Evolutionary conservation across 2,888 invertebrate species (phyloP).

Genomic region (Plagodis pulveraria): DNA sequence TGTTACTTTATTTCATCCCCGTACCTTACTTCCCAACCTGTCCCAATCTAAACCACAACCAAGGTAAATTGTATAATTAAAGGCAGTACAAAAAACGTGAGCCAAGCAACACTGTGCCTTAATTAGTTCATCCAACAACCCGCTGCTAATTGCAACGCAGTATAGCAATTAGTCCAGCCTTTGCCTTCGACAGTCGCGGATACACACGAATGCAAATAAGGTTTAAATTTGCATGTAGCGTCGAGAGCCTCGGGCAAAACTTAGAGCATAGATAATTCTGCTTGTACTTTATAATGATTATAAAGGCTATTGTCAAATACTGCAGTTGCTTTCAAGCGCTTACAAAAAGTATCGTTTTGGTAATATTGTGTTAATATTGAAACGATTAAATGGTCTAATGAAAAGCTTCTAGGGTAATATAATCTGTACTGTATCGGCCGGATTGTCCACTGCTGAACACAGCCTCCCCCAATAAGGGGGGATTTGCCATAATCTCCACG

Average conservation of each 20-base stretch:
- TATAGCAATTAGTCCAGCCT: constrained; percentile 38
- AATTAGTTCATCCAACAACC: constrained; percentile 33
- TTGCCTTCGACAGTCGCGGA: constrained; percentile 38
- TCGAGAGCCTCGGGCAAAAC: constrained; percentile 11
- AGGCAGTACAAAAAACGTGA: constrained; percentile 24
- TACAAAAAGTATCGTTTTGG: not conserved
- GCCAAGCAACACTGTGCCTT: constrained; percentile 26
- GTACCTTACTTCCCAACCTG: constrained; percentile 8
- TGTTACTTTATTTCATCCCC: constrained; percentile 9
- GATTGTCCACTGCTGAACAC: no score
- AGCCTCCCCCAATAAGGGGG: no score
- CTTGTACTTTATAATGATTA: constrained; percentile 26
- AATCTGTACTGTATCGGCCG: no score
- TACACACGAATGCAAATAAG: constrained; percentile 40
- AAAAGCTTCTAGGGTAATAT: no score
- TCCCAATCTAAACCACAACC: constrained; percentile 21
- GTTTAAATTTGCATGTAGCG: constrained; percentile 37
- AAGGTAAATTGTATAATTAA: constrained; percentile 26
- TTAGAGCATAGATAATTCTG: constrained; percentile 30
- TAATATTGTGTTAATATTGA: not conserved
- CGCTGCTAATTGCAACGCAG: constrained; percentile 33
- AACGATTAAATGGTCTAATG: no score
- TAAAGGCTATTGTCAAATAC: constrained; percentile 29
- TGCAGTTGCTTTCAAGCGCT: not conserved
- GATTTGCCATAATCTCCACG: no score